phyloP scores from a whole-genome alignment of 2,888 invertebrate genomes.

The Athripsodes cinereus region DNA sequence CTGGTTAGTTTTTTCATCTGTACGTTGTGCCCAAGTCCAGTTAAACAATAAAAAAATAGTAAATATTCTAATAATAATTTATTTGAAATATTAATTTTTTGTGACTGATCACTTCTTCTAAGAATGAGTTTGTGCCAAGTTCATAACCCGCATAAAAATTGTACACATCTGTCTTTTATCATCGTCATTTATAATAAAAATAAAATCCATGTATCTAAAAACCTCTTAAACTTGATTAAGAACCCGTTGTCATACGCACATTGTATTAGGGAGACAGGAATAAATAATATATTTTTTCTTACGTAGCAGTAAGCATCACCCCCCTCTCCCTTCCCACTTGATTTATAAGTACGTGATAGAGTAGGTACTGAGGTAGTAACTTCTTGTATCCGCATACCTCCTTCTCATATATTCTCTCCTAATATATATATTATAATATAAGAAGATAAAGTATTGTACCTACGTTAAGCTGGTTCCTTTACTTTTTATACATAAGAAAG shows the following conservation, averaged over 20 bases:
- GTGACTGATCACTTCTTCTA: too few species aligned
- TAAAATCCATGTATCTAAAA: background rate
- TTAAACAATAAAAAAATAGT: too few species aligned
- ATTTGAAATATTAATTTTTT: too few species aligned
- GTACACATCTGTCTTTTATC: background rate
- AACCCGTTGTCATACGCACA: background rate
- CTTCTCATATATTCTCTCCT: background rate
- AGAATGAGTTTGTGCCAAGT: too few species aligned
- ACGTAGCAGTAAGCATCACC: background rate
- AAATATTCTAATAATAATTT: too few species aligned
- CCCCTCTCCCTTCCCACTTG: background rate
- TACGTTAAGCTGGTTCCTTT: background rate
- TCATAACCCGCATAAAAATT: background rate
- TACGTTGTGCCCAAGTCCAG: too few species aligned
- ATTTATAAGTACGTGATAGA: background rate
- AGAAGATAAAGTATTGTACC: background rate
- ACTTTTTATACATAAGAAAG: background rate
- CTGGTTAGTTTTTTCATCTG: too few species aligned
- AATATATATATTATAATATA: background rate
- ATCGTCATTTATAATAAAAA: background rate
- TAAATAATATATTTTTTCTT: background rate
- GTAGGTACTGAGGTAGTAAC: background rate
- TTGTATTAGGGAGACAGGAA: background rate
- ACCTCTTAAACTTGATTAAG: background rate
- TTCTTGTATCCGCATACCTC: background rate